phyloP scores from a whole-genome alignment of 1,140 invertebrate genomes.

The Leptoteleia sp. region DNA sequence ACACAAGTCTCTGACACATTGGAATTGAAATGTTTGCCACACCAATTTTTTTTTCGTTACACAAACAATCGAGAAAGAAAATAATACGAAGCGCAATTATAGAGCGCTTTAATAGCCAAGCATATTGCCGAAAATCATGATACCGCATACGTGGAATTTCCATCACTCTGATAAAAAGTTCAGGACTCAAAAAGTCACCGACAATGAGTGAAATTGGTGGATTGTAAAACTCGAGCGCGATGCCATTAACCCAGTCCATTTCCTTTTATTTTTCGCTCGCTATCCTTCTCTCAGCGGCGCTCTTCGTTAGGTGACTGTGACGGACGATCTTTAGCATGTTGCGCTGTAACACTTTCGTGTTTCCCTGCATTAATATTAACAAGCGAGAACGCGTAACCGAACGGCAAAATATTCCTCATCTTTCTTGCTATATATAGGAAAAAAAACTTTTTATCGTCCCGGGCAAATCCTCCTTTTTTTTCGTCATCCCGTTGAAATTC shows the following conservation, averaged over 20 bases:
- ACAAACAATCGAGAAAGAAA: no score
- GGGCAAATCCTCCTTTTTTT: constrained; percentile 9
- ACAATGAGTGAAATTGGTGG: constrained; percentile 64
- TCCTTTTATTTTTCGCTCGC: constrained; percentile 46
- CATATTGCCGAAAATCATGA: constrained; percentile 3
- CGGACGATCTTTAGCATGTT: constrained; percentile 46
- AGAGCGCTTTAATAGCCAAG: no score
- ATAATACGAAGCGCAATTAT: no score
- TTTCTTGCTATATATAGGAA: constrained; percentile 28
- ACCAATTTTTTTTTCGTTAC: no score
- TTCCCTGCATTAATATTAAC: constrained; percentile 51
- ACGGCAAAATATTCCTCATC: constrained; percentile 37
- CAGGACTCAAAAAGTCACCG: constrained; percentile 45
- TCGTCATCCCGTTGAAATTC: constrained; percentile 3
- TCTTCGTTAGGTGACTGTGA: constrained; percentile 42
- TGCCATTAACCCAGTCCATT: constrained; percentile 59
- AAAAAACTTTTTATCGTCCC: constrained; percentile 1
- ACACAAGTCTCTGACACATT: no score
- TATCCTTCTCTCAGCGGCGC: constrained; percentile 20
- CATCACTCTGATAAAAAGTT: constrained; percentile 56
- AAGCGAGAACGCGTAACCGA: constrained; percentile 29
- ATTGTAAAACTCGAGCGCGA: constrained; percentile 62
- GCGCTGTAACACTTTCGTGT: constrained; percentile 63
- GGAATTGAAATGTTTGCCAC: no score
- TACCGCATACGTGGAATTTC: constrained; percentile 48